Conservation (phyloP, 2,113 vertebrate species). For the Chroicocephalus ridibundus region DNA sequence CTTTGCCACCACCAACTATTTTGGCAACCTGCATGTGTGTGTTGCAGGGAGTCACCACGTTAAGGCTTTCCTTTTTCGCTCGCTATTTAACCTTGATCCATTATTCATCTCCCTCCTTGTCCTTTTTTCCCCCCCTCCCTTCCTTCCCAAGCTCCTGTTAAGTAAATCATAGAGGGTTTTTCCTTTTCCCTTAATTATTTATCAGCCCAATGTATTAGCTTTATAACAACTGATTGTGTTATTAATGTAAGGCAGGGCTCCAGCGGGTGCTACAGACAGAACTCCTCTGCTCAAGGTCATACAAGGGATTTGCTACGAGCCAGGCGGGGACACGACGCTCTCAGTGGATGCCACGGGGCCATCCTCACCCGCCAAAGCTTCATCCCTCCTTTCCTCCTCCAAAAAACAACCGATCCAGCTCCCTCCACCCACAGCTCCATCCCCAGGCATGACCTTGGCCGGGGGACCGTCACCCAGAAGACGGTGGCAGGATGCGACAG, state of each 20-base stretch:
- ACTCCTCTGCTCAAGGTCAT: constrained; percentile 13
- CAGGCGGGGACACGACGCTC: neutral
- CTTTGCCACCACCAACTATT: accelerated
- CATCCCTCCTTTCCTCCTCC: neutral
- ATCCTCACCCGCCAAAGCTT: neutral
- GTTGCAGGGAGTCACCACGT: neutral
- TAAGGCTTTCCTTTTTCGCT: neutral
- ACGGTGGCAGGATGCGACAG: accelerated
- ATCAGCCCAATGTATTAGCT: neutral
- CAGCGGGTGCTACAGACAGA: neutral
- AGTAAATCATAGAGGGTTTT: neutral
- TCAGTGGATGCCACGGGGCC: neutral
- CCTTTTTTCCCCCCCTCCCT: neutral
- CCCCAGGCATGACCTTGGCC: neutral
- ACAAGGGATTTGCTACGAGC: accelerated
- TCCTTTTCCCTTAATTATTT: neutral
- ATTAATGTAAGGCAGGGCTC: neutral
- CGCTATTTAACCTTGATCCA: constrained; percentile 27
- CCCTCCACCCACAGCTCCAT: accelerated
- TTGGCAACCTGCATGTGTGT: neutral
- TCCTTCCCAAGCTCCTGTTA: neutral
- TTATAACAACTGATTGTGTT: neutral
- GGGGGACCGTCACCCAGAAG: neutral
- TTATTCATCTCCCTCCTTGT: neutral
- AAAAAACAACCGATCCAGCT: neutral